A percentile compares a stretch with the other conserved stretches of the same genome.
Conservation (phyloP, 2,797 vertebrate genomes). For the Danio tinwini region DNA sequence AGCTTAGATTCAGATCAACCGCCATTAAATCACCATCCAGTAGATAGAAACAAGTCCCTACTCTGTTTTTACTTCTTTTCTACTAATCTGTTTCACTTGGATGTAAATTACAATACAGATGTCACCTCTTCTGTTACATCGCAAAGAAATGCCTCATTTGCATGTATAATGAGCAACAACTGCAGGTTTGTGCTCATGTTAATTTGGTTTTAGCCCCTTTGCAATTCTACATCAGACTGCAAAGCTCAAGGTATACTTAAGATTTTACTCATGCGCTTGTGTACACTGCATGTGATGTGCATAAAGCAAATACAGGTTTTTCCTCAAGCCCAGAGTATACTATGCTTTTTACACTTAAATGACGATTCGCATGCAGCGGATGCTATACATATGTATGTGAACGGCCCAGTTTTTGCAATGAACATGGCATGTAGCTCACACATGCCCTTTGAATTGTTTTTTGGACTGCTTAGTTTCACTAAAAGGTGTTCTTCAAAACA, state of each 20-base stretch:
- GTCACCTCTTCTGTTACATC: neutral
- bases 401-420: too few species aligned
- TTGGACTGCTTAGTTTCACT: too few species aligned
- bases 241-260: neutral
- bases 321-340: too few species aligned
- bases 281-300: too few species aligned
- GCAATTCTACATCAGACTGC: neutral
- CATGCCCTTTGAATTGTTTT: too few species aligned
- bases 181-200: neutral
- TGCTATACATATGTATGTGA: too few species aligned
- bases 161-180: neutral
- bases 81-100: neutral
- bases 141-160: neutral
- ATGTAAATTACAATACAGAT: neutral
- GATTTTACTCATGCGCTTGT: too few species aligned
- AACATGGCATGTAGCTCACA: too few species aligned
- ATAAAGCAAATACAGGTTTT: too few species aligned
- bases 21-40: neutral
- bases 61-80: neutral
- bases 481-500: too few species aligned
- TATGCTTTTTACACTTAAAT: too few species aligned
- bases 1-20: neutral
- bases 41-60: neutral
- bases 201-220: neutral
- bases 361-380: too few species aligned